Conservation (phyloP, 2,888 invertebrate species). For the Brenthis ino region DNA sequence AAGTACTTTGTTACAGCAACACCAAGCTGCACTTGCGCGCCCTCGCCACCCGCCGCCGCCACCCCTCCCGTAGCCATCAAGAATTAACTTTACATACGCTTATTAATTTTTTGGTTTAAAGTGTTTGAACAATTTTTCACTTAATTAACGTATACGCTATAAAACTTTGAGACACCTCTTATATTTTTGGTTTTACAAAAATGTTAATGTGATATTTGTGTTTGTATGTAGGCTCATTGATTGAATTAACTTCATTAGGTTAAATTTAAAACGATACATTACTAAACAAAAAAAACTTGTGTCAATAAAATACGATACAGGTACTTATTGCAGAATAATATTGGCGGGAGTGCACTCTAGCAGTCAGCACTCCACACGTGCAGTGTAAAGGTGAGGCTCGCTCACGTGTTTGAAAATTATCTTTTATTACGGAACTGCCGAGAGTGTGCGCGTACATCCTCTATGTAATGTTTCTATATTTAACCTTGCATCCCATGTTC, state of each 20-base stretch:
- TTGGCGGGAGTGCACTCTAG: neutral
- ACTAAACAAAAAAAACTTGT: no score
- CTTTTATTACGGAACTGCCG: constrained; percentile 20
- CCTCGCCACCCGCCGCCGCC: neutral
- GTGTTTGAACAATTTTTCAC: constrained; percentile 4
- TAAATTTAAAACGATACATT: no score
- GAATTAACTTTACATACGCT: constrained; percentile 16
- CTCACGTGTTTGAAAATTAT: constrained; percentile 25
- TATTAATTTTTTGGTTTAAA: constrained; percentile 13
- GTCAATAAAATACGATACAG: no score
- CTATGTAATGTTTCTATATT: constrained; percentile 15
- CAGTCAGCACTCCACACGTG: constrained; percentile 4
- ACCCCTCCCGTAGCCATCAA: constrained; percentile 1
- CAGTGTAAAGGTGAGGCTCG: constrained; percentile 6
- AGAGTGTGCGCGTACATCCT: constrained; percentile 12
- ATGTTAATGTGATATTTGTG: neutral
- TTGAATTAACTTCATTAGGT: no score
- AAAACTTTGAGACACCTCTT: neutral
- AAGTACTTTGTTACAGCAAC: constrained; percentile 1
- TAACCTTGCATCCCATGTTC: constrained; percentile 1
- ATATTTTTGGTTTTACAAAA: neutral
- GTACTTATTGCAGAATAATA: neutral
- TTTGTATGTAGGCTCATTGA: no score
- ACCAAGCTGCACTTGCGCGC: neutral
- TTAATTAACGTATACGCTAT: constrained; percentile 3